Evolutionary conservation across 1,140 invertebrate species (phyloP).

Genomic region (Drosophila ironensis): DNA sequence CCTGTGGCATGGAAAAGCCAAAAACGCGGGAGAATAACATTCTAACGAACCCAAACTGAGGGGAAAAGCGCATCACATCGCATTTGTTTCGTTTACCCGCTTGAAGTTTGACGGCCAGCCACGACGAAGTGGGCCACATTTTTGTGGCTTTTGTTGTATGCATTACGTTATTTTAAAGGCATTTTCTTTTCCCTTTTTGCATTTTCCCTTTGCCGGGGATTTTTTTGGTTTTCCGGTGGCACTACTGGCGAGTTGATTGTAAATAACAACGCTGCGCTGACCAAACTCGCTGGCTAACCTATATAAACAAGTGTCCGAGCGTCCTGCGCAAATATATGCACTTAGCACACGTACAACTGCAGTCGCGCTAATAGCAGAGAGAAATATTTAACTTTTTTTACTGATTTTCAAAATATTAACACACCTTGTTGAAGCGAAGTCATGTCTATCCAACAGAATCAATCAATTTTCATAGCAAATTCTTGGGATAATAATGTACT

Average conservation of each 20-base stretch:
- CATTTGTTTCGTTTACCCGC: conserved; percentile 37
- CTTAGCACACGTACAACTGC: no score
- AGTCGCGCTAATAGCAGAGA: no score
- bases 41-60: conserved; percentile 19
- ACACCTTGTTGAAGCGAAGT: no score
- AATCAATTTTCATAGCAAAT: no score
- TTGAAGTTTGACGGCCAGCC: conserved; percentile 2
- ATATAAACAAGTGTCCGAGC: neutral
- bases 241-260: conserved; percentile 11
- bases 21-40: neutral
- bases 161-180: conserved; percentile 1
- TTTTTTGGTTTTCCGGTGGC: neutral
- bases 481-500: no score
- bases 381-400: no score
- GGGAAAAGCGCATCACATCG: conserved; percentile 34
- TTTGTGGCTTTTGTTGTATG: conserved; percentile 21
- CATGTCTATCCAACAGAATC: no score
- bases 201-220: neutral
- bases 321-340: neutral
- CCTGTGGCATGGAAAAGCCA: neutral
- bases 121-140: neutral
- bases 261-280: conserved; percentile 35
- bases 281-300: conserved; percentile 15
- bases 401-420: no score
- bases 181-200: conserved; percentile 8